Conservation (phyloP, 2,113 vertebrate genomes). For the Globicephala melas region DNA sequence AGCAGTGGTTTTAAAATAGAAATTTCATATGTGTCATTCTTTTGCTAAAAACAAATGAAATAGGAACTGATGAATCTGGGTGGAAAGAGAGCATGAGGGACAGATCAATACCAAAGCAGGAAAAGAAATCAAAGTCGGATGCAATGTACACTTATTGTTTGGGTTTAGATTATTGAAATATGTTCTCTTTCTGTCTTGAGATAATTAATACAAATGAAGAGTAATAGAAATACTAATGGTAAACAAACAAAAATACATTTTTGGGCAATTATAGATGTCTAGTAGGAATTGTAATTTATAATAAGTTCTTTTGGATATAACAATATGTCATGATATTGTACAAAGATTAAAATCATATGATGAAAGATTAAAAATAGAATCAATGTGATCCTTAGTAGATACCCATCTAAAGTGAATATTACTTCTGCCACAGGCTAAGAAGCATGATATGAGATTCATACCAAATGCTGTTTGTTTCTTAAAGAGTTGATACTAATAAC, state of each 20-base stretch:
- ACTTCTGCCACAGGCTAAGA: not conserved
- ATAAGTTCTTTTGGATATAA: conserved; percentile 8
- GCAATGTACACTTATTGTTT: not conserved
- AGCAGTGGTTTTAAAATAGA: not conserved
- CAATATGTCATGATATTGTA: not conserved
- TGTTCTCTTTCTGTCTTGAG: not conserved
- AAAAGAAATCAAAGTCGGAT: not conserved
- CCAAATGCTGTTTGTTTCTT: conserved; percentile 8
- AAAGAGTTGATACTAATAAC: not conserved
- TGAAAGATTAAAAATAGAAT: not conserved
- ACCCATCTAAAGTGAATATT: not conserved
- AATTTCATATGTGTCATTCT: not conserved
- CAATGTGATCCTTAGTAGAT: not conserved
- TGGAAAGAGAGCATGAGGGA: not conserved
- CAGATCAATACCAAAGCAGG: not conserved
- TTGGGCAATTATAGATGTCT: not conserved
- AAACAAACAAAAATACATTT: not conserved
- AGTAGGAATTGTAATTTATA: not conserved
- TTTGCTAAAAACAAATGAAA: not conserved
- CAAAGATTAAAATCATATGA: not conserved
- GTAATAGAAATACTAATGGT: not conserved
- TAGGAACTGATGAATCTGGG: not conserved
- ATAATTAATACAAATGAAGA: not conserved
- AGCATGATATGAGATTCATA: not conserved
- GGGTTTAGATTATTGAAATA: not conserved